phyloP scores from a whole-genome alignment of 1,140 invertebrate species.

The Drosophila lacteicornis region DNA sequence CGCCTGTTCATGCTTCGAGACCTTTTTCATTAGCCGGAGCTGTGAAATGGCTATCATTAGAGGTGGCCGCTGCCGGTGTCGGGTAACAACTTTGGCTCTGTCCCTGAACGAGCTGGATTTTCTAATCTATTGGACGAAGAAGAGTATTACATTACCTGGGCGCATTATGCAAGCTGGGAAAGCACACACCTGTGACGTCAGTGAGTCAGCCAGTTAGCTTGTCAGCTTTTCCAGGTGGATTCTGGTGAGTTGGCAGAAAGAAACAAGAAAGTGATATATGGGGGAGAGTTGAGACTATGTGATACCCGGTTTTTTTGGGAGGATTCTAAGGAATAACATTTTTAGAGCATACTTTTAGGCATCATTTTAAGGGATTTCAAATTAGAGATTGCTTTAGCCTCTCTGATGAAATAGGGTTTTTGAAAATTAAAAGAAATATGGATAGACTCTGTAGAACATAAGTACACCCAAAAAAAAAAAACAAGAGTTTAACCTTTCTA shows the following conservation, averaged over 20 bases:
- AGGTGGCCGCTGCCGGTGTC: conserved; percentile 49
- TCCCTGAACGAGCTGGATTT: conserved; percentile 40
- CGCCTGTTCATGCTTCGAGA: conserved; percentile 32
- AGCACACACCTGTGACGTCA: conserved; percentile 46
- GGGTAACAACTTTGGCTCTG: conserved; percentile 39
- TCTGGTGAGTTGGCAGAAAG: conserved; percentile 36
- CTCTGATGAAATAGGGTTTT: too few relatives aligned
- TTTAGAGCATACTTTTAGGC: too few relatives aligned
- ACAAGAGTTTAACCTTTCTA: too few relatives aligned
- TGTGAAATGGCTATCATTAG: conserved; percentile 49
- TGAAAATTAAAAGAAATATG: too few relatives aligned
- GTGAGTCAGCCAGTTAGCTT: conserved; percentile 25
- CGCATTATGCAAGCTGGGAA: conserved; percentile 48
- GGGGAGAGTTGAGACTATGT: background rate
- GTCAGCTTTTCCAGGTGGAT: conserved; percentile 17
- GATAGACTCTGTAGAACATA: too few relatives aligned
- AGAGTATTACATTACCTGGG: conserved; percentile 47
- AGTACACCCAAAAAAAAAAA: too few relatives aligned
- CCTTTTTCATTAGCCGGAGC: conserved; percentile 46
- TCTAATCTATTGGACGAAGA: conserved; percentile 41
- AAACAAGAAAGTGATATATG: background rate
- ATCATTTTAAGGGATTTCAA: background rate
- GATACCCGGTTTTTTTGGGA: background rate
- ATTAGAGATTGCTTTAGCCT: background rate
- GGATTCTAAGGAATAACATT: too few relatives aligned